These are phyloP conservation scores for Andrena camellia DNA, from an alignment of 2,888 invertebrate species.

Conservation along the genomic window DNA sequence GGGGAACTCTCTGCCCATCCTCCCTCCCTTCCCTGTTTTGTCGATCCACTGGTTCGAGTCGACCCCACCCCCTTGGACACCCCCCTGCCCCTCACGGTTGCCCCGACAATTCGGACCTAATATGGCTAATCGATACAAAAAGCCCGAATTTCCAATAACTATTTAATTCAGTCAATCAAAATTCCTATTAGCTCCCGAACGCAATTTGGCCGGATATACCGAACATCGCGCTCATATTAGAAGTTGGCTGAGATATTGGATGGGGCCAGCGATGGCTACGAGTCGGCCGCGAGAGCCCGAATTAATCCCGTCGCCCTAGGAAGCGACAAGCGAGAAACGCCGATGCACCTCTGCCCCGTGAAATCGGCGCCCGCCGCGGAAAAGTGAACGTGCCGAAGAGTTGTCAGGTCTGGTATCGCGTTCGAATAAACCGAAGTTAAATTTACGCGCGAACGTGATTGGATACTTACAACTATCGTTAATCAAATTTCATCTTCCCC, in stretches of 20 bases:
- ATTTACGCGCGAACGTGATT: too few relatives aligned
- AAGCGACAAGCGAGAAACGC: neutral
- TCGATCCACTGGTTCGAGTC: slow-evolving; percentile 18
- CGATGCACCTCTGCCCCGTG: too few relatives aligned
- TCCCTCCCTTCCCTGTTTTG: slow-evolving; percentile 2
- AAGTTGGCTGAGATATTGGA: slow-evolving; percentile 82
- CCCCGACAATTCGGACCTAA: slow-evolving; percentile 68
- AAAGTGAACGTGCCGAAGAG: too few relatives aligned
- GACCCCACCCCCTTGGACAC: neutral
- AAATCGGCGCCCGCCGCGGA: too few relatives aligned
- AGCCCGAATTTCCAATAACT: slow-evolving; percentile 83
- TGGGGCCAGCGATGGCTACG: slow-evolving; percentile 75
- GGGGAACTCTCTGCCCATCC: slow-evolving; percentile 63
- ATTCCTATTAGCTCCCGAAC: slow-evolving; percentile 83
- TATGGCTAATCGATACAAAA: slow-evolving; percentile 81
- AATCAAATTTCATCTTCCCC: neutral
- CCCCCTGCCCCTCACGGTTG: slow-evolving; percentile 24
- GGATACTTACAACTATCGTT: neutral
- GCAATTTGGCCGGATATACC: slow-evolving; percentile 82
- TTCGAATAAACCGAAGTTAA: too few relatives aligned
- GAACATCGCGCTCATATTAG: slow-evolving; percentile 81
- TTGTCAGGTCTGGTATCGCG: too few relatives aligned
- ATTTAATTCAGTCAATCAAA: slow-evolving; percentile 85
- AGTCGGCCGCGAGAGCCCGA: slow-evolving; percentile 69
- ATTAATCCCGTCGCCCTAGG: neutral